Percentiles rank a stretch among this genome's conserved stretches.
phyloP scores from a whole-genome alignment of 2,888 invertebrate species.

The Urechis unicinctus region DNA sequence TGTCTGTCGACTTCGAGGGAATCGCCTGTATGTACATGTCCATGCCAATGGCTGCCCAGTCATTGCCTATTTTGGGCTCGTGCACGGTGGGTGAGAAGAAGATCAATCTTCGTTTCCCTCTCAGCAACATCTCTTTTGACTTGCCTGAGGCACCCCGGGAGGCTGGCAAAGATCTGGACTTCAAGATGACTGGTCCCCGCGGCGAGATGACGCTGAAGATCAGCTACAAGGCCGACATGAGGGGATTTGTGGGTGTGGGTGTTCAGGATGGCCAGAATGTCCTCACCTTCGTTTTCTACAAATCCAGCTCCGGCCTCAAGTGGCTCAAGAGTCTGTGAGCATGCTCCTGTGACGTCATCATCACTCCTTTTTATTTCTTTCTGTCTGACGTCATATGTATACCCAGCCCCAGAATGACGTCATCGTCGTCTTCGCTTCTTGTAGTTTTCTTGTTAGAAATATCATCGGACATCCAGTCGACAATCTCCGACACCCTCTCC shows the following conservation, averaged over 20 bases:
- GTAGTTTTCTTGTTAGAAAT: no score
- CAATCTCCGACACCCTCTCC: no score
- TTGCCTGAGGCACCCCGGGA: slow-evolving; percentile 21
- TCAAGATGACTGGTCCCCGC: slow-evolving; percentile 25
- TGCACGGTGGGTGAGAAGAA: slow-evolving; percentile 24
- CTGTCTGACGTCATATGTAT: no score
- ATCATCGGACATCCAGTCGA: no score
- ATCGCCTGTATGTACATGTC: slow-evolving; percentile 25
- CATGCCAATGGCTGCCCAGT: slow-evolving; percentile 26
- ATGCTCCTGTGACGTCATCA: no score
- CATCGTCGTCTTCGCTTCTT: no score
- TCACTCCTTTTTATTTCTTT: no score
- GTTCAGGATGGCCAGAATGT: slow-evolving; percentile 19
- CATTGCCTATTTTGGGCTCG: slow-evolving; percentile 22
- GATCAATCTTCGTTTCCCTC: slow-evolving; percentile 24
- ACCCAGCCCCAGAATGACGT: no score
- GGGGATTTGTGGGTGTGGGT: slow-evolving; percentile 22
- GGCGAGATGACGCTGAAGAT: slow-evolving; percentile 26
- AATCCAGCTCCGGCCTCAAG: slow-evolving; percentile 17
- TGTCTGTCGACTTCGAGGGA: slow-evolving; percentile 20
- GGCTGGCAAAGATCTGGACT: slow-evolving; percentile 21
- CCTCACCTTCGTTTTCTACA: slow-evolving; percentile 24
- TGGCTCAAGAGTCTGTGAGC: slow-evolving; percentile 18
- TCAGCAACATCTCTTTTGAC: slow-evolving; percentile 24
- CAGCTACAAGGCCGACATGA: slow-evolving; percentile 19